Conservation (phyloP, 2,797 vertebrate genomes). For the Onychomys arenicola region DNA sequence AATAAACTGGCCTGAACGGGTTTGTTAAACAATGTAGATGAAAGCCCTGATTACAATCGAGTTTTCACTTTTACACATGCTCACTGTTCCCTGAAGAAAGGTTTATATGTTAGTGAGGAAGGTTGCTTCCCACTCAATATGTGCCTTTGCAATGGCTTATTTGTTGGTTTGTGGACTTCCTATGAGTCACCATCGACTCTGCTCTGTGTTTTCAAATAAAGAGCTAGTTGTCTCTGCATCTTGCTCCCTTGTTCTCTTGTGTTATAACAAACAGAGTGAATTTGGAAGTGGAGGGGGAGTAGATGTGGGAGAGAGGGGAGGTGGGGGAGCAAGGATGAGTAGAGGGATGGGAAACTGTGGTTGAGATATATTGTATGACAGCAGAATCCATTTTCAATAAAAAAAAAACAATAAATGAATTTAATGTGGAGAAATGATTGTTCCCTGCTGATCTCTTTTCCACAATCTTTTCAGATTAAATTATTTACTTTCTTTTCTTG, state of each 20-base stretch:
- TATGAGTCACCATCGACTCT: not conserved
- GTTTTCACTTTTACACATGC: slow-evolving; percentile 27
- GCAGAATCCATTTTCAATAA: not conserved
- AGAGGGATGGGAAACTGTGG: not conserved
- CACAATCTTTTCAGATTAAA: slow-evolving; percentile 9
- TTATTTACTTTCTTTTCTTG: not conserved
- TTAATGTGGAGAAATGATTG: not conserved
- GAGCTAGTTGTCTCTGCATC: not conserved
- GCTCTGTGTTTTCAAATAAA: slow-evolving; percentile 11
- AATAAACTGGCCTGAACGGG: not conserved
- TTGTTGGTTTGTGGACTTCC: not conserved
- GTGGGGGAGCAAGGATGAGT: not conserved
- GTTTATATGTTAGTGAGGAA: slow-evolving; percentile 43
- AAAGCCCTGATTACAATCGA: not conserved
- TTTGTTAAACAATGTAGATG: slow-evolving; percentile 43
- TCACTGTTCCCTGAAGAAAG: slow-evolving; percentile 7
- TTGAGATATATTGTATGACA: not conserved
- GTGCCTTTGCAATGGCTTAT: slow-evolving; percentile 34
- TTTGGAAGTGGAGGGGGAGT: not conserved
- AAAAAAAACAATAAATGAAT: not conserved
- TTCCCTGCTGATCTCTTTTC: not conserved
- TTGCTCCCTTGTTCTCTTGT: slow-evolving; percentile 55
- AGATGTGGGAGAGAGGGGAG: not conserved
- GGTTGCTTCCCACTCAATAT: not conserved
- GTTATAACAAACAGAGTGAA: not conserved